Evolutionary conservation across 2,797 vertebrate genomes (phyloP).

Genomic region (Tenualosa ilisha): DNA sequence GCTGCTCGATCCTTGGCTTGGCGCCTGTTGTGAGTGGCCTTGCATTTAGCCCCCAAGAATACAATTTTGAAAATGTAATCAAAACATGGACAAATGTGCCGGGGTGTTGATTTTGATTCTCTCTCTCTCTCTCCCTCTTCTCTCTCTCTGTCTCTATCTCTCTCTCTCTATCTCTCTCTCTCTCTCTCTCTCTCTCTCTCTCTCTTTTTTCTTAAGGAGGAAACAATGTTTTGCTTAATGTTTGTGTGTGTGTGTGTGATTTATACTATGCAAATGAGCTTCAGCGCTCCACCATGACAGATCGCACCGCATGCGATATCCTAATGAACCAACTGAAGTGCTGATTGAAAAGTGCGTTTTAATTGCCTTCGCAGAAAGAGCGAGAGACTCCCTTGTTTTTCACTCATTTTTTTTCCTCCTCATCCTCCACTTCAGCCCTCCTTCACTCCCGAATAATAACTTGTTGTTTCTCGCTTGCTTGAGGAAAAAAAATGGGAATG

Average conservation of each 20-base stretch:
- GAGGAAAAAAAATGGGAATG: constrained; percentile 66
- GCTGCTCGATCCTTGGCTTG: not conserved
- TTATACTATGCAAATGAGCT: constrained; percentile 1
- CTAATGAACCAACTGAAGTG: constrained; percentile 17
- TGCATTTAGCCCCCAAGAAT: not conserved
- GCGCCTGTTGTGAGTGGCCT: not conserved
- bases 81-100: not conserved
- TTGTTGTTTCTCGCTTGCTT: constrained; percentile 57
- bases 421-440: not conserved
- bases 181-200: not conserved
- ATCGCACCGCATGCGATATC: not conserved
- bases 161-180: not conserved
- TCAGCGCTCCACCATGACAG: not conserved
- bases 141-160: not conserved
- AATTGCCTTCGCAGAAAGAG: not conserved
- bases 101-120: not conserved
- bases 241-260: not conserved
- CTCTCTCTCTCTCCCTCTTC: not conserved
- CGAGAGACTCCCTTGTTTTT: not conserved
- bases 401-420: not conserved
- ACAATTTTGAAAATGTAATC: not conserved
- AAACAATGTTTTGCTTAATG: not conserved
- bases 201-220: not conserved
- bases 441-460: constrained; percentile 39
- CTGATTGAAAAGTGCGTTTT: constrained; percentile 20